Base-by-base conservation (phyloP, 2,797 vertebrate species). In the Crypturellus tataupa region DNA sequence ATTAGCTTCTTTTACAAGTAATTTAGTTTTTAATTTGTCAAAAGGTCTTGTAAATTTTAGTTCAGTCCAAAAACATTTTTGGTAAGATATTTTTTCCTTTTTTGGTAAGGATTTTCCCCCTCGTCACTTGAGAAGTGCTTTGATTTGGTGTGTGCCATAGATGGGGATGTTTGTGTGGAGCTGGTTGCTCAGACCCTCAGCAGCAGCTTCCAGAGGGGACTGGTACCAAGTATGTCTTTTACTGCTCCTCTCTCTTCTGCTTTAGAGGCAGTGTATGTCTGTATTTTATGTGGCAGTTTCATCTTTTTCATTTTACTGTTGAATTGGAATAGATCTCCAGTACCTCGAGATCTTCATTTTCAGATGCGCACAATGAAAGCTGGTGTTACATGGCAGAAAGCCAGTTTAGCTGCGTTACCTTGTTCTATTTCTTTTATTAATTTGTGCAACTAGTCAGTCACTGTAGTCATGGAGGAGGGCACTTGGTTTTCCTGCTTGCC, bases 141-240 rank as follows among this genome's bases (percentile, higher is more conserved):
- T 84, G 40, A 21, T 40, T 16, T 42, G n/a, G 12, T 51, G 23
- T 24, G 47, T 24, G 47, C 47, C 47, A 49, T 49, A 49, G n/a
- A 0, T 39, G 17, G 13, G 2, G 27, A 12, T 2, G 21, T 18
- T 69, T 6, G 10, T 1, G n/a, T 49, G 15, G 27, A 16, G 39
- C 39, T 29, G 78, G 56, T 59, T 15, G 6, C 27, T 51, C 5
- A 5, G 29, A 24, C 76, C 14, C 18, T 39, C 64, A 49, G 58
- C 20, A 35, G 8, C 35, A 15, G 4, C 2, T 71, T 80, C 67
- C 39, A 56, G 39, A 75, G 37, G 40, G 31, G 23, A 7, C 18
- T 70, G 16, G 7, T 78, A 77, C 47, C 21, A 58, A 35, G 5
- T 72, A 37, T 1, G 75, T 44, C 16, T 49, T 79, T 53, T 83